A percentile compares a stretch with the other conserved stretches of the same genome.
Conservation (phyloP, 2,113 vertebrate genomes). For the Tachuris rubrigastra region DNA sequence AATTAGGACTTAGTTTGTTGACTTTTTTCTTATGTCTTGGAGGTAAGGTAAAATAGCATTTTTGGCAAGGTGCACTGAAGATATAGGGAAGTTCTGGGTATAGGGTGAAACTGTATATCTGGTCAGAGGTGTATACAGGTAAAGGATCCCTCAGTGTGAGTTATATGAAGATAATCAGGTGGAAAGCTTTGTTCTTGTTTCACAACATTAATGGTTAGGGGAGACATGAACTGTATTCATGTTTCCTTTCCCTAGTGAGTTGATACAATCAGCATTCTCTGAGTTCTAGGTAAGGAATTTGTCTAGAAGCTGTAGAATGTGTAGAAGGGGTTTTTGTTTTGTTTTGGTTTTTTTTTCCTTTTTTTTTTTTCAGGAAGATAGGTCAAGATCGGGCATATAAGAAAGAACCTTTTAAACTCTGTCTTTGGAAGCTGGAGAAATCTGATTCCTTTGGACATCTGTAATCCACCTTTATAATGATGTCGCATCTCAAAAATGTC, state of each 20-base stretch:
- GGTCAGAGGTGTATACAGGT: not conserved
- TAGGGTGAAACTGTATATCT: not conserved
- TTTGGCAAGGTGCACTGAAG: not conserved
- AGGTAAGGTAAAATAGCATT: not conserved
- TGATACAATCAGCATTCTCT: not conserved
- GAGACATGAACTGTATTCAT: not conserved
- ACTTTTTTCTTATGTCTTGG: not conserved
- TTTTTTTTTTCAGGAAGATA: not conserved
- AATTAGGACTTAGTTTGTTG: not conserved
- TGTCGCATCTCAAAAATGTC: constrained; percentile 23
- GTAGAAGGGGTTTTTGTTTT: not conserved
- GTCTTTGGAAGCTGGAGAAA: not conserved
- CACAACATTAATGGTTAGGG: not conserved
- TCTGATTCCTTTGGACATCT: not conserved
- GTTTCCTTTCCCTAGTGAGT: not conserved
- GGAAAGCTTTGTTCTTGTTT: not conserved
- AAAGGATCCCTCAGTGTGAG: not conserved
- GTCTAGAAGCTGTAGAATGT: not conserved
- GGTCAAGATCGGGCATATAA: not conserved
- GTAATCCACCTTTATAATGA: constrained; percentile 33
- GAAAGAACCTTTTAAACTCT: not conserved
- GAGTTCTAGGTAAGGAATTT: not conserved
- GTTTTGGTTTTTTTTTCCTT: no score
- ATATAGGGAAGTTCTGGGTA: not conserved
- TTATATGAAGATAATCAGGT: not conserved